Evolutionary conservation across 2,888 invertebrate species (phyloP), one percentile per base, ranked within the genome.

Genomic region (Morinoia aosen): DNA sequence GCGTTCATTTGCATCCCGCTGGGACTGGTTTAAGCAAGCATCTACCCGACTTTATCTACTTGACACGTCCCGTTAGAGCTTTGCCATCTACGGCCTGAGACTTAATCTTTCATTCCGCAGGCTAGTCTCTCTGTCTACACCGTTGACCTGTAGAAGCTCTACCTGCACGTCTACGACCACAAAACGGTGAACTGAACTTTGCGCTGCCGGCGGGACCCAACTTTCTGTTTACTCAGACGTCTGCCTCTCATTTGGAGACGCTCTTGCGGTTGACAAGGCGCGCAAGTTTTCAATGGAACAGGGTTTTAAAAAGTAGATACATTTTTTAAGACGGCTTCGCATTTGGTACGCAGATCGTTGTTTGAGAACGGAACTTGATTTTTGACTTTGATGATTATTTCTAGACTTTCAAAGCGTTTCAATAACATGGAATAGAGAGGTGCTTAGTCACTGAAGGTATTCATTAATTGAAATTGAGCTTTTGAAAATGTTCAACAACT

Each of bases 61-160:
- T 57, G 93, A 12, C 93, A 93, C 0, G 93, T 93, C 56, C 93
- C 93, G 93, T 93, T 93, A 93, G 93, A 33, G 39, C 57, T 93
- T 57, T 57, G 16, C 56, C 48, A 93, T 93, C 19, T 93, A 93
- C 93, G 57, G 93, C 57, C 93, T 91, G 14, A 16, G n/a, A 48
- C 57, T 57, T 93, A 12, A 93, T 93, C 57, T 5, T 57, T 58
- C 93, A 93, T 93, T 93, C 93, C 93, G 25, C 14, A 40, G 90
- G 14, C 93, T 12, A 2, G 88, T 88, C 88, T 61, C 88, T 90
- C 40, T 16, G 90, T 90, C 90, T 90, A 90, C 90, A 40, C 90
- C 14, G 14, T 14, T 93, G 93, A 93, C 93, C 93, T 57, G 93
- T 33, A 76, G 76, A 16, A 33, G 33, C 33, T 76, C 76, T 76